phyloP scores from a whole-genome alignment of 1,140 invertebrate species.

The Limonius californicus region DNA sequence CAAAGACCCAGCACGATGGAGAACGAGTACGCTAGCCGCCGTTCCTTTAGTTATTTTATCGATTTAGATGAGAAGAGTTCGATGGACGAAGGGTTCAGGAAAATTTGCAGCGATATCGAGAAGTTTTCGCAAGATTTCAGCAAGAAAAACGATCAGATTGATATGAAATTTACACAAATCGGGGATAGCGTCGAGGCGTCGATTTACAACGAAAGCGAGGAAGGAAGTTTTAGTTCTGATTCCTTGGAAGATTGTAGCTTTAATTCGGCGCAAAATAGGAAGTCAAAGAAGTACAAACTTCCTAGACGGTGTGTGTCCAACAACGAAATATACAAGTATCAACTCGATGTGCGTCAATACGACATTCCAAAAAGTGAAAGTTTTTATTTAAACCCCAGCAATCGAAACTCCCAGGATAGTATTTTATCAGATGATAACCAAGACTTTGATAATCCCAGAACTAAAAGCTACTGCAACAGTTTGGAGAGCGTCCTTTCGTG shows the following conservation, averaged over 20 bases:
- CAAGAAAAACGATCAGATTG: slow-evolving; percentile 40
- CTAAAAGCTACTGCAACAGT: slow-evolving; percentile 63
- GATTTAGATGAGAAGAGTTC: slow-evolving; percentile 51
- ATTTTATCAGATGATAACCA: slow-evolving; percentile 66
- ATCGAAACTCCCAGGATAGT: slow-evolving; percentile 68
- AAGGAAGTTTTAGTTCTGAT: slow-evolving; percentile 72
- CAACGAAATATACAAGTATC: slow-evolving; percentile 66
- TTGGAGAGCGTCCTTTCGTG: slow-evolving; percentile 75
- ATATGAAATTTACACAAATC: background rate
- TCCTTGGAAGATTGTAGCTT: slow-evolving; percentile 67
- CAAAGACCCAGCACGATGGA: slow-evolving; percentile 16
- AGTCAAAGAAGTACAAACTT: slow-evolving; percentile 50
- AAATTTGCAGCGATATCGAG: slow-evolving; percentile 46
- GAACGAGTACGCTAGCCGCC: slow-evolving; percentile 34
- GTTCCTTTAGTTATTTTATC: slow-evolving; percentile 55
- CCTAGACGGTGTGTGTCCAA: slow-evolving; percentile 67
- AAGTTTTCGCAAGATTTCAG: slow-evolving; percentile 46
- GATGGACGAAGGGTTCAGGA: slow-evolving; percentile 52
- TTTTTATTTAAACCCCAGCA: slow-evolving; percentile 59
- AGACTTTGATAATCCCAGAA: slow-evolving; percentile 56
- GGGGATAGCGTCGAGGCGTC: background rate
- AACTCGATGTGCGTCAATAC: slow-evolving; percentile 24
- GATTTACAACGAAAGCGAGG: slow-evolving; percentile 46
- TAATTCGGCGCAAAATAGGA: slow-evolving; percentile 54
- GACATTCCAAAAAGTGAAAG: slow-evolving; percentile 51